Evolutionary conservation across 2,797 vertebrate species (phyloP).

Genomic region (Sebastes minor): DNA sequence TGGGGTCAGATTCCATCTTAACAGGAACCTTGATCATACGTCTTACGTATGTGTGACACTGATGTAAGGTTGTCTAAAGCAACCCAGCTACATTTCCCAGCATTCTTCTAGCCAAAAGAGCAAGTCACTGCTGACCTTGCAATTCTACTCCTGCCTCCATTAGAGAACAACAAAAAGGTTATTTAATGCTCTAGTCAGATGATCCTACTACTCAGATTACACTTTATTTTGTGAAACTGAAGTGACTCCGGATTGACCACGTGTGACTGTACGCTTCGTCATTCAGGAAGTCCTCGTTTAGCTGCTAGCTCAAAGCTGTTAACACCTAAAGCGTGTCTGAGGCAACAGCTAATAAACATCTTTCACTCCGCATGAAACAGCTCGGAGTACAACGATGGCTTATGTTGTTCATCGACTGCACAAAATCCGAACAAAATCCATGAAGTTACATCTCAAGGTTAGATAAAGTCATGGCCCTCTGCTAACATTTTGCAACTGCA

Average conservation of each 20-base stretch:
- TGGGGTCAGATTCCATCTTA: conserved; percentile 46
- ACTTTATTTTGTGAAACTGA: conserved; percentile 1
- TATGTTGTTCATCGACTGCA: background rate
- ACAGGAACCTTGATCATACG: conserved; percentile 27
- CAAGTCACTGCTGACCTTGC: conserved; percentile 34
- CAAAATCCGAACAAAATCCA: background rate
- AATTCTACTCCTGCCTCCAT: background rate
- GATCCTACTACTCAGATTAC: conserved; percentile 8
- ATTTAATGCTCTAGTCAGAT: background rate
- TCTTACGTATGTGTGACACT: conserved; percentile 17
- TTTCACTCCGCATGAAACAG: background rate
- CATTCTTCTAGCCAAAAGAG: conserved; percentile 27
- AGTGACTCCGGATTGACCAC: background rate
- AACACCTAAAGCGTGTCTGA: background rate
- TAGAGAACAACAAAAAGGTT: conserved; percentile 2
- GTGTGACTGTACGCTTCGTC: background rate
- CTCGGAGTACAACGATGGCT: background rate
- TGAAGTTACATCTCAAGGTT: background rate
- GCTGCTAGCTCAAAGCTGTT: background rate
- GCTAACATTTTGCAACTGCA: background rate
- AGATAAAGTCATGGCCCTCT: background rate
- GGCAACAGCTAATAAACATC: background rate
- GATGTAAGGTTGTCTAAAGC: conserved; percentile 17
- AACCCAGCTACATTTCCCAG: conserved; percentile 19
- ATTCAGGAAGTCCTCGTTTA: conserved; percentile 9